These are phyloP conservation scores for Cantharis flavilabris DNA, from an alignment of 2,888 invertebrate genomes.

Conservation along the genomic window DNA sequence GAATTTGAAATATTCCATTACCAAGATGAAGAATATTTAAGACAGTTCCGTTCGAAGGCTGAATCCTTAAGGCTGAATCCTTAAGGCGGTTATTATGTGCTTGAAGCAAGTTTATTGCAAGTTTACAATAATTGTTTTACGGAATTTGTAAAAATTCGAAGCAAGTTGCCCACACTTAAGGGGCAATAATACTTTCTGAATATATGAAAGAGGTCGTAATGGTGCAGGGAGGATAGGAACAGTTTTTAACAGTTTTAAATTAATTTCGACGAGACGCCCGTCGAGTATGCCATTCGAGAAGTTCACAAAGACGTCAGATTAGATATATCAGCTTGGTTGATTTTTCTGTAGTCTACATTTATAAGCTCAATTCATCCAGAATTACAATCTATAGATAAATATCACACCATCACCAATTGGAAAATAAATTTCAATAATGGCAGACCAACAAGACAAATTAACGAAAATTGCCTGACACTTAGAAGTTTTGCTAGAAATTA, in stretches of 20 bases:
- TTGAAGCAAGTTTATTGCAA: too few relatives aligned
- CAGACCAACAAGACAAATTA: too few relatives aligned
- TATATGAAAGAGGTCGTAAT: not conserved
- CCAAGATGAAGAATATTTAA: not conserved
- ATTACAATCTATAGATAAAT: too few relatives aligned
- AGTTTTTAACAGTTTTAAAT: not conserved
- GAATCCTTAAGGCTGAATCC: not conserved
- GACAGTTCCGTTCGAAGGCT: not conserved
- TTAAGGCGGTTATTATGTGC: not conserved
- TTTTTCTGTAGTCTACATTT: too few relatives aligned
- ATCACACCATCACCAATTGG: too few relatives aligned
- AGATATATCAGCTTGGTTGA: too few relatives aligned
- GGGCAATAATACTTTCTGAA: not conserved
- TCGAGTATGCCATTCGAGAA: not conserved
- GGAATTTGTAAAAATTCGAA: too few relatives aligned
- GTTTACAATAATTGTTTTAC: too few relatives aligned
- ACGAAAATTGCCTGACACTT: not conserved
- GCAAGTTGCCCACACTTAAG: too few relatives aligned
- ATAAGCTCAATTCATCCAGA: too few relatives aligned
- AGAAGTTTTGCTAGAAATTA: not conserved
- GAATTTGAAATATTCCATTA: not conserved
- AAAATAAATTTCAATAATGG: too few relatives aligned
- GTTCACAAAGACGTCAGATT: not conserved
- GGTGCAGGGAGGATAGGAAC: not conserved
- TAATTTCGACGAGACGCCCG: not conserved